Percentiles rank a stretch among this genome's conserved stretches.
Evolutionary conservation across 2,113 vertebrate species (phyloP).

Genomic region (Oryzias curvinotus): DNA sequence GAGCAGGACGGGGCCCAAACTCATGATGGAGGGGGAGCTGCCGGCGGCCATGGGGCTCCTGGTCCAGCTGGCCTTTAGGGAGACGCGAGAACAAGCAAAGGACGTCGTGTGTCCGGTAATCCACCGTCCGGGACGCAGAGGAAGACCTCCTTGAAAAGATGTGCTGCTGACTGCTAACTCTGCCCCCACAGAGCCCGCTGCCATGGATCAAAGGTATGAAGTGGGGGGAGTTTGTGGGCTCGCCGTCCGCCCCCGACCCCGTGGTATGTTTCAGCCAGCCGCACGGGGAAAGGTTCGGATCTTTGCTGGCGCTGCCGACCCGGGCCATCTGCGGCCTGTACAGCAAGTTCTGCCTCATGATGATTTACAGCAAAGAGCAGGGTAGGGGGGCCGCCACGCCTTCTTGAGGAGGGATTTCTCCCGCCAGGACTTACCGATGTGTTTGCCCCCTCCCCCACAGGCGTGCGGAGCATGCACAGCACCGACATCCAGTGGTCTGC

Average conservation of each 20-base stretch:
- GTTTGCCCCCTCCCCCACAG: constrained; percentile 58
- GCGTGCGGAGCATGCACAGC: constrained; percentile 97
- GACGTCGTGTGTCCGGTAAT: constrained; percentile 88
- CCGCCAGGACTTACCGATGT: neutral
- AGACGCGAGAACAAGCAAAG: constrained; percentile 86
- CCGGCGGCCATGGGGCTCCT: constrained; percentile 94
- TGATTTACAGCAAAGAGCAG: constrained; percentile 99
- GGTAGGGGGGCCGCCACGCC: constrained; percentile 71
- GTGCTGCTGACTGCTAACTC: constrained; percentile 24
- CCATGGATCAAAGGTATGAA: constrained; percentile 97
- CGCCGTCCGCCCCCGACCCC: constrained; percentile 92
- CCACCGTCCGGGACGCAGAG: neutral
- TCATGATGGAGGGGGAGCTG: constrained; percentile 91
- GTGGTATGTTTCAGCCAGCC: constrained; percentile 97
- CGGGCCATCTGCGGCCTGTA: constrained; percentile 94
- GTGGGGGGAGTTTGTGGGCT: constrained; percentile 98
- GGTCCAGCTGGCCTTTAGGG: constrained; percentile 95
- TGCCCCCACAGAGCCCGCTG: constrained; percentile 86
- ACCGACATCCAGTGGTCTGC: constrained; percentile 99
- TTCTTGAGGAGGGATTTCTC: neutral
- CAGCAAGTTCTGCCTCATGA: constrained; percentile 95
- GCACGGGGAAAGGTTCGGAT: constrained; percentile 92
- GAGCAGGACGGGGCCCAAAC: constrained; percentile 83
- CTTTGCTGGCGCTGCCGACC: constrained; percentile 92
- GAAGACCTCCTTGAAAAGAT: constrained; percentile 18